phyloP scores from a whole-genome alignment of 2,797 vertebrate genomes.

The Ctenopoma multispine region DNA sequence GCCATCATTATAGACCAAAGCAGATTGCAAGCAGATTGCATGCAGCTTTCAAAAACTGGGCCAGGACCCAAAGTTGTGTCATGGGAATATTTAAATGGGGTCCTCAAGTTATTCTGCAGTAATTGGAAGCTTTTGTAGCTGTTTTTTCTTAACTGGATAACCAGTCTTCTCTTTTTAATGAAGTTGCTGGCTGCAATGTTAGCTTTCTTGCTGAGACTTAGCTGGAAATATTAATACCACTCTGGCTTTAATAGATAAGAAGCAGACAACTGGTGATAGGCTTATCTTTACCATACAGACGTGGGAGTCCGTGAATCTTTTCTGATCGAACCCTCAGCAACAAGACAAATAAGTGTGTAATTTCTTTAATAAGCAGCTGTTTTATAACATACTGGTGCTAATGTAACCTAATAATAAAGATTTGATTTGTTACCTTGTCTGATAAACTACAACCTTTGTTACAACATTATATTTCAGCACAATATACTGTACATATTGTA shows the following conservation, averaged over 20 bases:
- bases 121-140: slow-evolving; percentile 40
- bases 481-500: not conserved
- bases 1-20: slow-evolving; percentile 52
- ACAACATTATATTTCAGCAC: not conserved
- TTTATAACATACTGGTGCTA: not conserved
- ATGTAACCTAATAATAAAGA: not conserved
- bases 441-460: not conserved
- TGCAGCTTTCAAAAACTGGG: slow-evolving; percentile 61
- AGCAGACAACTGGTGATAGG: not conserved
- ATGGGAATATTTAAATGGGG: slow-evolving; percentile 68
- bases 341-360: not conserved
- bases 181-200: slow-evolving; percentile 10
- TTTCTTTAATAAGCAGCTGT: not conserved
- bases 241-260: not conserved
- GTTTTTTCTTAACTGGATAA: slow-evolving; percentile 33
- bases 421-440: not conserved
- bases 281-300: not conserved
- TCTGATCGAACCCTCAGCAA: not conserved
- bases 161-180: slow-evolving; percentile 22
- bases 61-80: slow-evolving; percentile 55
- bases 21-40: slow-evolving; percentile 65
- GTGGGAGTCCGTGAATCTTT: not conserved
- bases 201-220: not conserved
- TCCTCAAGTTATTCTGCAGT: slow-evolving; percentile 53
- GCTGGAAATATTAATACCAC: not conserved